Evolutionary conservation across 2,888 invertebrate genomes (phyloP).

Genomic region (Dolomedes plantarius): DNA sequence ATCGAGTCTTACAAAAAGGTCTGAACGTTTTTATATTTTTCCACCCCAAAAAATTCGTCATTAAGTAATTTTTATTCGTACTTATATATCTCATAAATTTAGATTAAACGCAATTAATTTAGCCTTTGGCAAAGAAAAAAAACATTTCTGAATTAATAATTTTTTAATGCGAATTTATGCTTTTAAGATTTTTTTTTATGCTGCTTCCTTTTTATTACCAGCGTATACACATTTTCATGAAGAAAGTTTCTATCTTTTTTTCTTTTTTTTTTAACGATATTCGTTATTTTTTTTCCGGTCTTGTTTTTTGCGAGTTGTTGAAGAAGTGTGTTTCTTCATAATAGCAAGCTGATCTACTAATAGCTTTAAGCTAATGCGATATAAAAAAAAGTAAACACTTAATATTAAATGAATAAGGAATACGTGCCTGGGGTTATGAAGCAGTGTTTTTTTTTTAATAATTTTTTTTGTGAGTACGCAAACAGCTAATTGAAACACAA

Average conservation of each 20-base stretch:
- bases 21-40: slow-evolving; percentile 25
- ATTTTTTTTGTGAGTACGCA: neutral
- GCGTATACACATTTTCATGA: neutral
- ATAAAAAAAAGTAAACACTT: slow-evolving; percentile 18
- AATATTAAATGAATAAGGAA: slow-evolving; percentile 24
- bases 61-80: slow-evolving; percentile 69
- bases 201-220: neutral
- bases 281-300: slow-evolving; percentile 24
- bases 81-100: slow-evolving; percentile 68
- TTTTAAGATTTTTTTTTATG: slow-evolving; percentile 8
- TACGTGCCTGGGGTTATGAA: slow-evolving; percentile 4
- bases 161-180: slow-evolving; percentile 34
- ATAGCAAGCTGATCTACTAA: slow-evolving; percentile 25
- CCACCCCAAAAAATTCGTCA: slow-evolving; percentile 44
- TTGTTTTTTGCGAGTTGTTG: neutral
- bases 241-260: slow-evolving; percentile 7
- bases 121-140: slow-evolving; percentile 32
- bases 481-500: slow-evolving; percentile 1
- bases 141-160: slow-evolving; percentile 55
- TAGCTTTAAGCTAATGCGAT: slow-evolving; percentile 43
- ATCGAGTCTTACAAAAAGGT: slow-evolving; percentile 10
- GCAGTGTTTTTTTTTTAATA: neutral
- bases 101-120: slow-evolving; percentile 71
- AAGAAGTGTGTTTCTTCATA: neutral
- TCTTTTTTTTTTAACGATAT: neutral